phyloP scores from a whole-genome alignment of 2,797 vertebrate species.

The Platyrinchus mystaceus region DNA sequence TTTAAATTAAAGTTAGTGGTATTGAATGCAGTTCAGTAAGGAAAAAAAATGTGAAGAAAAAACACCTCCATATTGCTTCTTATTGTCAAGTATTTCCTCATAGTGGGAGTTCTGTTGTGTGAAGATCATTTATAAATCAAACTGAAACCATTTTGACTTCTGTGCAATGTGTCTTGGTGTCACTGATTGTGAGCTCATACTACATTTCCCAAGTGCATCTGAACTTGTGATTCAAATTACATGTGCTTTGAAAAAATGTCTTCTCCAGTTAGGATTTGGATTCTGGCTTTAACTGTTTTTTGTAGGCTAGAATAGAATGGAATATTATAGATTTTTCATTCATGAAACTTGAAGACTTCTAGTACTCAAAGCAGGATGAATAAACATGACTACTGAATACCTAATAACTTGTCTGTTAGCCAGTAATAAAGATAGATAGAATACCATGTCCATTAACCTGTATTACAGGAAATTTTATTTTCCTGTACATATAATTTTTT shows the following conservation, averaged over 20 bases:
- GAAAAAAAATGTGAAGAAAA: not conserved
- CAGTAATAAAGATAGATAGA: not conserved
- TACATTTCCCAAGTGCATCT: not conserved
- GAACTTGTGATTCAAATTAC: not conserved
- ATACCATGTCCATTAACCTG: not conserved
- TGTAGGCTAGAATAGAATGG: not conserved
- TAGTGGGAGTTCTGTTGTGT: not conserved
- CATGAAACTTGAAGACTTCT: not conserved
- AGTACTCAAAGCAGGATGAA: not conserved
- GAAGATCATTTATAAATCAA: not conserved
- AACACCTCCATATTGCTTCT: not conserved
- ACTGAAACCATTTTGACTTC: not conserved
- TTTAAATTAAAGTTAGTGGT: not conserved
- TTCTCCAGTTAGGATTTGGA: not conserved
- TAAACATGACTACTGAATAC: not conserved
- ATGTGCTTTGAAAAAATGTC: not conserved
- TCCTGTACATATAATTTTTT: not conserved
- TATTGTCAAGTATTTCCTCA: not conserved
- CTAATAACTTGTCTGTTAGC: not conserved
- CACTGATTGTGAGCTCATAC: not conserved
- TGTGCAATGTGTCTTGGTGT: not conserved
- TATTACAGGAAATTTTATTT: not conserved
- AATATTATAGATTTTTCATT: not conserved
- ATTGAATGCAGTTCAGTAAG: not conserved
- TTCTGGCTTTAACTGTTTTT: not conserved